Conservation (phyloP, 2,797 vertebrate genomes). For the Bufotes viridis region DNA sequence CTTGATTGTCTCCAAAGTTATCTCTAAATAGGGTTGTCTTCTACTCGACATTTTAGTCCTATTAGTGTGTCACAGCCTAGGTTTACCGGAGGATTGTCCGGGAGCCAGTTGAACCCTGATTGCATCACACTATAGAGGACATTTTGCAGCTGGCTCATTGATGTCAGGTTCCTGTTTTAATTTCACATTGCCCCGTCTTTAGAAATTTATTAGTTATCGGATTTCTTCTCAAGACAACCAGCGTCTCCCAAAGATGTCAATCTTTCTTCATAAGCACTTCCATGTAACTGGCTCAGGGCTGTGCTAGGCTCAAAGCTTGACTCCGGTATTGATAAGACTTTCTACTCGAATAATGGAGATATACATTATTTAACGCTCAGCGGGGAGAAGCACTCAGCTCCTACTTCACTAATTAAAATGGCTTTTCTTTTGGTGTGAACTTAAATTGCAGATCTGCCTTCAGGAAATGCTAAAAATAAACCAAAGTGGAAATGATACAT, state of each 20-base stretch:
- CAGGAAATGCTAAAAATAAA: constrained; percentile 46
- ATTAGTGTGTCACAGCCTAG: no score
- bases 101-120: neutral
- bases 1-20: no score
- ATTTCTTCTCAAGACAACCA: neutral
- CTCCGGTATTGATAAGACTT: constrained; percentile 48
- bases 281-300: constrained; percentile 40
- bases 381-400: neutral
- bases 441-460: constrained; percentile 35
- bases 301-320: constrained; percentile 25
- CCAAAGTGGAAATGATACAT: neutral
- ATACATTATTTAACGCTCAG: constrained; percentile 53
- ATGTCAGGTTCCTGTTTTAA: neutral
- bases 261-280: constrained; percentile 46
- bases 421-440: constrained; percentile 33
- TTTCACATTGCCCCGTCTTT: neutral
- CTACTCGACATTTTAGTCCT: neutral
- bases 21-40: neutral
- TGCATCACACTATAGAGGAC: neutral
- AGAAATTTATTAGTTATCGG: neutral
- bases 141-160: neutral
- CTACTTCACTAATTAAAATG: constrained; percentile 55
- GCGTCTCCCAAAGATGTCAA: constrained; percentile 23
- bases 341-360: constrained; percentile 39
- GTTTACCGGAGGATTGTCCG: neutral